Evolutionary conservation across 2,797 vertebrate species (phyloP), one percentile per base, ranked within the genome.

Genomic region (Leptoclinus maculatus): DNA sequence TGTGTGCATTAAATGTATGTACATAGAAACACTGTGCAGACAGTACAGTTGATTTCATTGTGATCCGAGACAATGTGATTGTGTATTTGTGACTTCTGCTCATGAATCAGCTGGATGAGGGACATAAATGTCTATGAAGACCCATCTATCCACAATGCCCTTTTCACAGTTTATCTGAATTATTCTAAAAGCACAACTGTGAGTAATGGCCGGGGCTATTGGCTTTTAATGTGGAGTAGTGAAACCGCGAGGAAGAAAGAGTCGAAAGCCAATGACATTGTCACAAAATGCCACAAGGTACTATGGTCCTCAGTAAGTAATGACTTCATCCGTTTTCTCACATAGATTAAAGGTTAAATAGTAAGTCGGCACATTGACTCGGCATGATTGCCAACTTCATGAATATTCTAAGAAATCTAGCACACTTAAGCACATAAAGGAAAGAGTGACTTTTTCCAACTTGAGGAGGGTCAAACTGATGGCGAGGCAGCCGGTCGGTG

Each of bases 321-420:
- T 71, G 83, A 71, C 82, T 88, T 64, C 63, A 73, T 79, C 69
- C 21, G 16, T 86, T 85, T 71, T 63, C 76, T 74, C 77, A 54
- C 80, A 84, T 80, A 74, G 74, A 78, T 81, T 84, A 89, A 91
- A 92, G 79, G 86, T 91, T 90, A 91, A 93, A 86, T 66, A 73
- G 73, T 79, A 67, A 81, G 74, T 34, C 29, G 66, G 59, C 74
- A 51, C 74, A 83, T 76, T 83, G 80, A 87, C 80, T 90, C n/a
- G 13, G 69, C 60, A 16, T 74, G 76, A 88, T 70, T 51, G 71
- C 64, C 80, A 80, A 34, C 71, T 56, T 77, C 73, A 74, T 88
- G 60, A 89, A 91, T 92, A 91, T 88, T 89, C 69, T 5, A 47
- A 65, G 9, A 71, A 78, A 83, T 79, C 63, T 23, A 49, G 53